A percentile compares a stretch with the other conserved stretches of the same genome.
Evolutionary conservation across 2,888 invertebrate species (phyloP).

Genomic region (Antheraea assamensis): DNA sequence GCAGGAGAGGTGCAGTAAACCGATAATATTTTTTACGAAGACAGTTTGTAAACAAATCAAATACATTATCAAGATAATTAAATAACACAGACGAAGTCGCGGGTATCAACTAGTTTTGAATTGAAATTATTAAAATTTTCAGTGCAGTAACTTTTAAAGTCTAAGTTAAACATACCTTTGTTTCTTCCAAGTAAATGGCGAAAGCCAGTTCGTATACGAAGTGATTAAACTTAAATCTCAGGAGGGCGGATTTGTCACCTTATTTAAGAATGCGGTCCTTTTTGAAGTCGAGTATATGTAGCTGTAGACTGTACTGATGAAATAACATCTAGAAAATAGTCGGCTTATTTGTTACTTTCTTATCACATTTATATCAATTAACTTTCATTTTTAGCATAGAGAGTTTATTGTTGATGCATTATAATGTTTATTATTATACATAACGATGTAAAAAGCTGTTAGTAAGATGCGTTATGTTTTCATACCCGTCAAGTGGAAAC

Average conservation of each 20-base stretch:
- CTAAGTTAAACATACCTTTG: too few relatives aligned
- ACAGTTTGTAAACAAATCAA: too few relatives aligned
- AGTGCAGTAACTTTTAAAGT: background rate
- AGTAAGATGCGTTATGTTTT: background rate
- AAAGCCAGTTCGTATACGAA: background rate
- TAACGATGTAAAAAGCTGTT: background rate
- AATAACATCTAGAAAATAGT: background rate
- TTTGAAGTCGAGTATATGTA: background rate
- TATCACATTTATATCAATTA: background rate
- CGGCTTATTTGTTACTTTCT: background rate
- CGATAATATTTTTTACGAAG: too few relatives aligned
- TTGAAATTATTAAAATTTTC: background rate
- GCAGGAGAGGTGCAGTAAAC: too few relatives aligned
- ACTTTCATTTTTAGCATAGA: background rate
- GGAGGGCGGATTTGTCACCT: background rate
- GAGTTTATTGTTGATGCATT: background rate
- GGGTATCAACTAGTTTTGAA: too few relatives aligned
- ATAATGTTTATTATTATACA: background rate
- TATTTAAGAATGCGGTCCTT: background rate
- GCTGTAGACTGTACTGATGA: background rate
- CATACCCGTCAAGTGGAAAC: background rate
- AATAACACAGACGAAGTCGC: too few relatives aligned
- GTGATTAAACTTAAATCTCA: background rate
- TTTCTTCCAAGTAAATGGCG: background rate
- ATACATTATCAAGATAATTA: too few relatives aligned